A percentile compares a stretch with the other conserved stretches of the same genome.
Conservation (phyloP, 2,113 vertebrate species). For the Heloderma charlesbogerti region DNA sequence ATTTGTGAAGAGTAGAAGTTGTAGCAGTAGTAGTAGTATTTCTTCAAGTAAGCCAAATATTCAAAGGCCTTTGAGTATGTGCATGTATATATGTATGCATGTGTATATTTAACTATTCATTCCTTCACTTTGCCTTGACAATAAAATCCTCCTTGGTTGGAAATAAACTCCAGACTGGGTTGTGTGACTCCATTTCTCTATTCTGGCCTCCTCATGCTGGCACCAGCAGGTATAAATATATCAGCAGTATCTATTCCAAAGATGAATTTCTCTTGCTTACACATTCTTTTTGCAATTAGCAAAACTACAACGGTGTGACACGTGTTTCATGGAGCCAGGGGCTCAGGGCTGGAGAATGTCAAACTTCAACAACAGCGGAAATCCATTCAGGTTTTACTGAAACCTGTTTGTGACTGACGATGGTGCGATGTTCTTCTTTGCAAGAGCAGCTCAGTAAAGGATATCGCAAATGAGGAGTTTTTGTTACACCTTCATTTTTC, state of each 20-base stretch:
- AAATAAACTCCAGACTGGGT: slow-evolving; percentile 25
- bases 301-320: slow-evolving; percentile 20
- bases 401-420: background rate
- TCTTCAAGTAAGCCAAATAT: slow-evolving; percentile 5
- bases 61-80: background rate
- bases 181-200: slow-evolving; percentile 21
- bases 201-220: slow-evolving; percentile 7
- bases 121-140: slow-evolving; percentile 1
- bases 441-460: background rate
- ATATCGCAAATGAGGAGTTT: background rate
- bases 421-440: background rate
- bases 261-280: slow-evolving; percentile 11
- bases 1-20: background rate
- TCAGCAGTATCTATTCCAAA: slow-evolving; percentile 7
- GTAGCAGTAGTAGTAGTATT: background rate
- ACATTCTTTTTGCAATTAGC: slow-evolving; percentile 33
- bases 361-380: background rate
- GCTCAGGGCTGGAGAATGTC: background rate
- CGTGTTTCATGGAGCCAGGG: background rate
- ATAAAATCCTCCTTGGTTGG: slow-evolving; percentile 10
- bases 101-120: slow-evolving; percentile 5
- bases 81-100: background rate
- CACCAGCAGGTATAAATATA: slow-evolving; percentile 40
- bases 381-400: background rate
- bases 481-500: background rate